phyloP scores from a whole-genome alignment of 2,797 vertebrate genomes.

The Anabacerthia variegaticeps region DNA sequence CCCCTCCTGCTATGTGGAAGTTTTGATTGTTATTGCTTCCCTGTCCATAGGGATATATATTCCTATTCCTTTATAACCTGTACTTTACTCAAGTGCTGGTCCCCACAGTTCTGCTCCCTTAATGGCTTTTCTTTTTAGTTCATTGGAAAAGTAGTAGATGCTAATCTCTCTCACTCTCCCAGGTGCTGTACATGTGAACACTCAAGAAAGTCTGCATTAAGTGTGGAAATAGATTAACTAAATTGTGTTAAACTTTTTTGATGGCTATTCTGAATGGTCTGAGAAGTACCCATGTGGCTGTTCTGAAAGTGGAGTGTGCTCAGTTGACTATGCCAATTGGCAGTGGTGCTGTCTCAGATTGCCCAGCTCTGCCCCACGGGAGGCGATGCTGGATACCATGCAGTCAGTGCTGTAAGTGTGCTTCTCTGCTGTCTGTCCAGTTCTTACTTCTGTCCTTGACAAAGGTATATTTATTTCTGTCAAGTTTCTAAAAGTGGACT shows the following conservation, averaged over 20 bases:
- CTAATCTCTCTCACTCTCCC: background rate
- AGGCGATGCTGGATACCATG: accelerated
- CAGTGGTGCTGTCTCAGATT: background rate
- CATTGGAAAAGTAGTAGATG: background rate
- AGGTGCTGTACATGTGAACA: background rate
- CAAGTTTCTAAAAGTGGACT: background rate
- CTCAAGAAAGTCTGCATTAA: background rate
- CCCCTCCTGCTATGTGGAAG: background rate
- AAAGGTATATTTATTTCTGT: background rate
- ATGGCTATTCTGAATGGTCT: background rate
- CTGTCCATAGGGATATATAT: background rate
- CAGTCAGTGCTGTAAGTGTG: accelerated
- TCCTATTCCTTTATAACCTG: background rate
- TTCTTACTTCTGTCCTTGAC: background rate
- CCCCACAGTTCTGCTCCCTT: background rate
- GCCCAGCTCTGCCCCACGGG: accelerated
- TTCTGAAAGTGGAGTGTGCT: background rate
- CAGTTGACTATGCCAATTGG: accelerated
- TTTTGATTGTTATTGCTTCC: background rate
- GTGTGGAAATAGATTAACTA: background rate
- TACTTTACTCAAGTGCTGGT: background rate
- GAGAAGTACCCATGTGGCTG: accelerated
- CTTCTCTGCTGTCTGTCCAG: accelerated
- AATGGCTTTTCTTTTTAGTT: background rate
- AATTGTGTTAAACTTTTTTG: background rate